A percentile compares a stretch with the other conserved stretches of the same genome.
Evolutionary conservation across 2,113 vertebrate species (phyloP).

Genomic region (Bettongia penicillata): DNA sequence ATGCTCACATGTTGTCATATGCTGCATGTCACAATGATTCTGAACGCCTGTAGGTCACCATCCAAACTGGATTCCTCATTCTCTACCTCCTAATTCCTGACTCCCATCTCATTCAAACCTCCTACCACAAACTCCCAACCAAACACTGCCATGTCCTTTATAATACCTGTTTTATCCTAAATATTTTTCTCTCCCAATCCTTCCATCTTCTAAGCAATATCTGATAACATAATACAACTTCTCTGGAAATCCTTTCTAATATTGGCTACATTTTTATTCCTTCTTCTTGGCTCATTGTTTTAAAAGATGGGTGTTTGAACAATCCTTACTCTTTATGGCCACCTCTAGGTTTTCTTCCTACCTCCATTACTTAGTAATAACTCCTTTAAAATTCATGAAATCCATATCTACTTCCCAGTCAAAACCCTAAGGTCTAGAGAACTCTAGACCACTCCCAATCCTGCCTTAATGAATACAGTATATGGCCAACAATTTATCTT

Average conservation of each 20-base stretch:
- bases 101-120: not conserved
- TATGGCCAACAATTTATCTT: not conserved
- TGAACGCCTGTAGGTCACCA: not conserved
- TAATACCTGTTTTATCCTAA: not conserved
- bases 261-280: not conserved
- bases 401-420: too few species aligned
- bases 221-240: not conserved
- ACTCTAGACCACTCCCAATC: too few species aligned
- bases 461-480: not conserved
- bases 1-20: not conserved
- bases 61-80: not conserved
- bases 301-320: not conserved
- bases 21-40: not conserved
- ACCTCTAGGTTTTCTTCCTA: not conserved
- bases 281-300: not conserved
- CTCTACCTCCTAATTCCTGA: not conserved
- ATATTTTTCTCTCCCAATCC: not conserved
- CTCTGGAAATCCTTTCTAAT: not conserved
- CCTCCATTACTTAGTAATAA: not conserved
- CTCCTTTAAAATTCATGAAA: not conserved
- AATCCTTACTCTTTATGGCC: not conserved
- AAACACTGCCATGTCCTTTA: not conserved
- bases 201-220: not conserved
- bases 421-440: not conserved
- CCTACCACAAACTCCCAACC: not conserved